phyloP scores from a whole-genome alignment of 2,888 invertebrate genomes.

The Zygogramma bicolorata region DNA sequence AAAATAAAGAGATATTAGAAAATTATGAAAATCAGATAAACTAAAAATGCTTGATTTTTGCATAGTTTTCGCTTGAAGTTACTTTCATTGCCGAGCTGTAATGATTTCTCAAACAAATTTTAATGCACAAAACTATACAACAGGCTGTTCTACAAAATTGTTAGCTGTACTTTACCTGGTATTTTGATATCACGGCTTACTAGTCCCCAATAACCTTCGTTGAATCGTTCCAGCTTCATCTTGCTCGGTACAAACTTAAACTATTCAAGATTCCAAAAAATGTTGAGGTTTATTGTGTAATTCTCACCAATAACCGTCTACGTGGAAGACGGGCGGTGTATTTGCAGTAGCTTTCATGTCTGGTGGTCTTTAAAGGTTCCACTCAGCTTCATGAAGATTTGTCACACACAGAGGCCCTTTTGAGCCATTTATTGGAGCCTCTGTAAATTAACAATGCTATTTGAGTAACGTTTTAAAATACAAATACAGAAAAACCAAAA shows the following conservation, averaged over 20 bases:
- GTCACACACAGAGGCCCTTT: slow-evolving; percentile 53
- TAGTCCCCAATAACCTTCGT: slow-evolving; percentile 13
- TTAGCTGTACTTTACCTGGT: slow-evolving; percentile 17
- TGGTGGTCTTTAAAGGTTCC: slow-evolving; percentile 55
- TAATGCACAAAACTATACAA: slow-evolving; percentile 22
- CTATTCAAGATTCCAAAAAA: slow-evolving; percentile 49
- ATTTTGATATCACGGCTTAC: background rate
- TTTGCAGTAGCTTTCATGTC: slow-evolving; percentile 51
- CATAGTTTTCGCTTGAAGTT: slow-evolving; percentile 19
- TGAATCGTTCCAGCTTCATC: background rate
- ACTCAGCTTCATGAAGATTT: slow-evolving; percentile 57
- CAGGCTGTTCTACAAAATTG: slow-evolving; percentile 2
- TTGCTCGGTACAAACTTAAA: slow-evolving; percentile 33
- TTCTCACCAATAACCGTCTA: slow-evolving; percentile 50
- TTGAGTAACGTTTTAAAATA: slow-evolving; percentile 62
- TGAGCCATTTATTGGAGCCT: slow-evolving; percentile 62
- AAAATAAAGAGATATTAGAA: slow-evolving; percentile 32
- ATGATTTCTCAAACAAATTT: background rate
- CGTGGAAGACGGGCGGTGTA: slow-evolving; percentile 42
- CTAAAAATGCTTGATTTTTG: slow-evolving; percentile 13
- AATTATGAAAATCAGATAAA: background rate
- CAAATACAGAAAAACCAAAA: slow-evolving; percentile 43
- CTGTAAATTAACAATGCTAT: slow-evolving; percentile 67
- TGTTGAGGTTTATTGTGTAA: slow-evolving; percentile 49
- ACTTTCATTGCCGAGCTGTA: background rate